These are phyloP conservation scores for Falco concolor DNA, from an alignment of 2,797 vertebrate species.

Conservation along the genomic window DNA sequence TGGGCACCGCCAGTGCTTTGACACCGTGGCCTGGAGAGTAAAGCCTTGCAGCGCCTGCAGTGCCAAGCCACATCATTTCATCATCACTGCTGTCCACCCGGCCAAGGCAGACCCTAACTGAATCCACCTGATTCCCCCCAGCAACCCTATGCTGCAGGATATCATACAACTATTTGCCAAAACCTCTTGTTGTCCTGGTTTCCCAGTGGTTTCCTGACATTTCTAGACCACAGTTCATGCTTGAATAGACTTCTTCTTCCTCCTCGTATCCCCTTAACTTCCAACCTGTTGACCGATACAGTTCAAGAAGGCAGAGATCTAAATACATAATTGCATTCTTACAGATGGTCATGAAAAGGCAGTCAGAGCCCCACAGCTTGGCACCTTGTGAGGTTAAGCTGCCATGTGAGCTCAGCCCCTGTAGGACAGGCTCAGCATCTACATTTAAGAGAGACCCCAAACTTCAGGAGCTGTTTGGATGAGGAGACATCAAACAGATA, in stretches of 20 bases:
- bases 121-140: accelerated
- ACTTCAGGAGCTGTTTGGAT: background rate
- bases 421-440: background rate
- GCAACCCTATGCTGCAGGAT: background rate
- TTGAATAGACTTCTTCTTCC: background rate
- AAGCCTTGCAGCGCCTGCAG: background rate
- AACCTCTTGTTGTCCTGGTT: background rate
- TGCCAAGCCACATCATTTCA: background rate
- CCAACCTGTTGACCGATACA: background rate
- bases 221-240: background rate
- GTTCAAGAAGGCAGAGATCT: background rate
- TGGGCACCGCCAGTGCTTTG: background rate
- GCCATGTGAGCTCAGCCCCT: background rate
- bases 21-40: background rate
- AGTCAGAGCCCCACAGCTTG: background rate
- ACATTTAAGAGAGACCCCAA: background rate
- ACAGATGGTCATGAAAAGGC: accelerated
- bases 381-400: background rate
- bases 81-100: accelerated
- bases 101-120: background rate
- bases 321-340: no score
- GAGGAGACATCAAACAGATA: background rate
- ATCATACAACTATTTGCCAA: background rate
- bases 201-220: background rate
- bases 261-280: background rate